Base-by-base conservation (phyloP, 2,797 vertebrate genomes). In the Adelosebastes latens region DNA sequence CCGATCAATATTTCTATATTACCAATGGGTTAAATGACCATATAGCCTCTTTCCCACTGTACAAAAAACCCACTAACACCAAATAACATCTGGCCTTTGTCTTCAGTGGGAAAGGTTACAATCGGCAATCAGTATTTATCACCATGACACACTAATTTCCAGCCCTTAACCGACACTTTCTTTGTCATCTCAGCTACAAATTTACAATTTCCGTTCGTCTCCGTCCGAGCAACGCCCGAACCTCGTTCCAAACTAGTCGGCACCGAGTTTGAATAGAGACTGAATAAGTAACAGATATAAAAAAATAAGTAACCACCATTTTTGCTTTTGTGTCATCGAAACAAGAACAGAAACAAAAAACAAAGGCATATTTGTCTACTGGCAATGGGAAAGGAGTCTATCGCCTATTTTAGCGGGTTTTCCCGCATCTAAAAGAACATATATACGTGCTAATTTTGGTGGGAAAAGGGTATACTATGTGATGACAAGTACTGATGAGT, bases 321-420 rank as follows among this genome's bases (percentile, higher is more conserved):
- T 53, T 53, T n/a, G 20, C 49, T 53, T 53, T 53, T 11, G 0
- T n/a, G 20, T n/a, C 49, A 53, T 53, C 3, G 46, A 49, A 53
- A 53, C 49, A 53, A 20, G 20, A 53, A 20, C 49, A 53, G 49
- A n/a, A 53, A 20, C 18, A 49, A 53, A 53, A 53, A 9, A 53
- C 49, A 53, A 20, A 20, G 20, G 49, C 49, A n/a, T 53, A 53
- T 22, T 22, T 53, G 18, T 53, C 46, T 49, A 8, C 46, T 49
- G 46, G 46, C 46, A 49, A 49, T 49, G 46, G 46, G 8, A 49
- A 20, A 49, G 46, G 46, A 20, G 46, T 49, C 3, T 49, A 49
- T 49, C 0, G 0, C 0, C 46, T 49, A 49, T 49, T 49, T 49
- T 0, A 49, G 16, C 0, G 8, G 4, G 46, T 4, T 49, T 20